These are phyloP conservation scores for Temnothorax nylanderi DNA, from an alignment of 1,140 invertebrate genomes.

Conservation along the genomic window DNA sequence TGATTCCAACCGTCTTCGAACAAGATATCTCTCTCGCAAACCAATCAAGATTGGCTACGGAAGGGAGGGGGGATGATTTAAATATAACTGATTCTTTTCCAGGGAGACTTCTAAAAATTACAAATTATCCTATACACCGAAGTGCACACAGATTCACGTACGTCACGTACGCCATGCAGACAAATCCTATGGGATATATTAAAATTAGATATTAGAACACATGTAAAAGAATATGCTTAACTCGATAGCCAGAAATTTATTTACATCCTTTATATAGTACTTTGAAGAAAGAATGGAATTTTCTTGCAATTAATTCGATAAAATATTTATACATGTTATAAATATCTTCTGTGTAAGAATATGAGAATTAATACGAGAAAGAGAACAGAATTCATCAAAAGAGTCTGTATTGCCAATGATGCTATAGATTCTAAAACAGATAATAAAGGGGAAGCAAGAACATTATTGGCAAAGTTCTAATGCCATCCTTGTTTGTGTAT, in stretches of 20 bases:
- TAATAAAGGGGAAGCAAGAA: not conserved
- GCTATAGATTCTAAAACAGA: not conserved
- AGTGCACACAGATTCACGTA: not conserved
- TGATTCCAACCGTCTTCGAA: not conserved
- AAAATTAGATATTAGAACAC: not conserved
- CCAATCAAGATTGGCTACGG: conserved; percentile 41
- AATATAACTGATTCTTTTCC: conserved; percentile 16
- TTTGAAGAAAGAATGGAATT: not conserved
- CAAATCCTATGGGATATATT: not conserved
- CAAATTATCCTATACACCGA: not conserved
- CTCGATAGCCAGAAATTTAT: not conserved
- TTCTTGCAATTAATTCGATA: not conserved
- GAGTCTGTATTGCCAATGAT: not conserved
- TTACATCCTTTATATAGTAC: not conserved
- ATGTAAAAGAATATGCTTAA: not conserved
- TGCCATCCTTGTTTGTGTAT: not conserved
- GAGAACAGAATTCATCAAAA: not conserved
- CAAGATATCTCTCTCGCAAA: not conserved
- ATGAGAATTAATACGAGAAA: not conserved
- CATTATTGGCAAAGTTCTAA: not conserved
- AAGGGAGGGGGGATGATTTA: not conserved
- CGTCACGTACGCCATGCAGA: not conserved
- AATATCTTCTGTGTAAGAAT: not conserved
- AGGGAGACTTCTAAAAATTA: not conserved
- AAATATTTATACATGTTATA: not conserved